Evolutionary conservation across 2,888 invertebrate species (phyloP).

Genomic region (Oligia latruncula): DNA sequence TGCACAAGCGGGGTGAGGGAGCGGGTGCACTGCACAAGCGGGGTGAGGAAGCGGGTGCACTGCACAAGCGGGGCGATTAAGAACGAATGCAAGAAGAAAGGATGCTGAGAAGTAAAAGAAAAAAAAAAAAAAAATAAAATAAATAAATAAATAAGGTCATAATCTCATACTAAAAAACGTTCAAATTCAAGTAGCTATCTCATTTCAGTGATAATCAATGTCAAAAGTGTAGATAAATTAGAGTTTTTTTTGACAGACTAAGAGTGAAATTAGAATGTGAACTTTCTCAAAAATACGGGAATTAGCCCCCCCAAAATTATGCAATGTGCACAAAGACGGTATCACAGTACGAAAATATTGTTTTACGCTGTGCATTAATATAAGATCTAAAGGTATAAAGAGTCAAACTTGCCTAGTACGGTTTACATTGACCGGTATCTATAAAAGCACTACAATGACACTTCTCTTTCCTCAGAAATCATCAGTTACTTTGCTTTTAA

Average conservation of each 20-base stretch:
- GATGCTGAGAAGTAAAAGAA: neutral
- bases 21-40: neutral
- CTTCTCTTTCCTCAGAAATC: neutral
- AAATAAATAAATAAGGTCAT: too few relatives aligned
- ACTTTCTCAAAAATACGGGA: too few relatives aligned
- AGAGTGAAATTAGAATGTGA: too few relatives aligned
- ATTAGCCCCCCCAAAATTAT: too few relatives aligned
- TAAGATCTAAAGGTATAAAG: neutral
- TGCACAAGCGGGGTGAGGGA: slow-evolving; percentile 52
- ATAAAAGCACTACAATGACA: neutral
- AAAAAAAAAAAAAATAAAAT: too few relatives aligned
- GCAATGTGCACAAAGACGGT: neutral
- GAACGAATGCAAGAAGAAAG: neutral
- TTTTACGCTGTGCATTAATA: neutral
- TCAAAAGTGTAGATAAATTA: too few relatives aligned
- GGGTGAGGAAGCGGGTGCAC: too few relatives aligned
- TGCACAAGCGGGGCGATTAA: slow-evolving; percentile 54
- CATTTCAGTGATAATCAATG: too few relatives aligned
- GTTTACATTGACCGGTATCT: neutral
- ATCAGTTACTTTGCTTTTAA: neutral
- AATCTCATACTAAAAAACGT: too few relatives aligned
- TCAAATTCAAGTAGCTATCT: too few relatives aligned
- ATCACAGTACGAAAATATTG: neutral
- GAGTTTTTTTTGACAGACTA: too few relatives aligned
- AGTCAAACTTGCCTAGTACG: neutral